Base-by-base conservation (phyloP, 2,888 invertebrate genomes). In the Drosophila meridionalis region DNA sequence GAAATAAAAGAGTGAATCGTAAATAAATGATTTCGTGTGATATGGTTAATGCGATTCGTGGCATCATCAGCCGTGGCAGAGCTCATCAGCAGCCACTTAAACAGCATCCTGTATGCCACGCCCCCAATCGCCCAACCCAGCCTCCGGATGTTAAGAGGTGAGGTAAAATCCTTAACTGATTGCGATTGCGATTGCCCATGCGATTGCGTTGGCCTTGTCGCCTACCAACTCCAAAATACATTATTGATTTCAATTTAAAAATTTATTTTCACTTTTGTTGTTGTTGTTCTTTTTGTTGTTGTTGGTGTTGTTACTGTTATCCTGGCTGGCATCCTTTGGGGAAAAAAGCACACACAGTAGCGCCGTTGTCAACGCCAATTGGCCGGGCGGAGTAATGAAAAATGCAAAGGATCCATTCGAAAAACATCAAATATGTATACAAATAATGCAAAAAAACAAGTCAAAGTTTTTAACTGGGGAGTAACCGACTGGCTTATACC, bases 191-290 rank as follows among this genome's bases (percentile, higher is more conserved):
- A 53, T 72, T 76, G 63, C 20, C 30, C 14, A 28, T 55, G 34
- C 52, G 55, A 52, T 70, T 52, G 55, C 28, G 56, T 56, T 40
- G 42, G 56, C 30, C 36, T 26, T 38, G 38, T 28, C 53, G 81
- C 55, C 79, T 48, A 48, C 64, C 40, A 71, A 73, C 48, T 65
- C 28, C 59, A 50, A 71, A 66, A 74, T 82, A 76, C 64, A 89
- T 88, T 86, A 87, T 87, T 89, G 89, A 90, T 86, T 83, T 76
- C 79, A 81, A 86, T 87, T 89, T 74, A 72, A 78, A 78, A 80
- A 83, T 81, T 67, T 73, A 81, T 62, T 70, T 70, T 55, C 38
- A 14, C 28, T 32, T 30, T 36, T 34, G 9, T 45, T 30, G 45
- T 8, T 43, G 34, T 45, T 42, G 32, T 2, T 30, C 14, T 38